A percentile compares a stretch with the other conserved stretches of the same genome.
These are phyloP conservation scores for Grammomys dolichurus DNA, from an alignment of 2,113 vertebrate genomes.

Conservation along the genomic window DNA sequence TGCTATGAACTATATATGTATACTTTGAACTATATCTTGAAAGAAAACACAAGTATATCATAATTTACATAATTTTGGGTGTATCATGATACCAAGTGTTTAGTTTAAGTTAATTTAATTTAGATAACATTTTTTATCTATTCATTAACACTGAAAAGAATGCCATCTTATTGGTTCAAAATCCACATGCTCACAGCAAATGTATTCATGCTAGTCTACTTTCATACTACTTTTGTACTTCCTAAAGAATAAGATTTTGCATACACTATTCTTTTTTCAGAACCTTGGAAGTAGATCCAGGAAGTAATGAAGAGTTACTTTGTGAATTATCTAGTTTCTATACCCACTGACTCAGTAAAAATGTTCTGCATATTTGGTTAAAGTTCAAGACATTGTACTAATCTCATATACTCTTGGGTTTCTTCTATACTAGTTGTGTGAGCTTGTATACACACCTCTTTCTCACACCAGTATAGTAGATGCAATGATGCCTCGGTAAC, in stretches of 20 bases:
- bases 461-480: background rate
- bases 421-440: background rate
- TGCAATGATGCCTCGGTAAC: background rate
- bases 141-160: too few relatives aligned
- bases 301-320: background rate
- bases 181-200: background rate
- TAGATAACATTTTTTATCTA: background rate
- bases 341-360: background rate
- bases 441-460: background rate
- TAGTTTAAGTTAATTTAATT: background rate
- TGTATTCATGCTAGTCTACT: too few relatives aligned
- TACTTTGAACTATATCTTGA: background rate
- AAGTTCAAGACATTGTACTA: background rate
- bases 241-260: background rate
- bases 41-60: background rate
- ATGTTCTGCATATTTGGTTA: background rate
- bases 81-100: background rate
- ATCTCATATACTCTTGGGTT: background rate
- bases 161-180: background rate
- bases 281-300: background rate
- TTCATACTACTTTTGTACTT: background rate
- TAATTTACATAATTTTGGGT: background rate
- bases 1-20: background rate
- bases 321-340: background rate
- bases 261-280: background rate